Evolutionary conservation across 2,888 invertebrate species (phyloP), one percentile per base, ranked within the genome.

Genomic region (Diploptera punctata): DNA sequence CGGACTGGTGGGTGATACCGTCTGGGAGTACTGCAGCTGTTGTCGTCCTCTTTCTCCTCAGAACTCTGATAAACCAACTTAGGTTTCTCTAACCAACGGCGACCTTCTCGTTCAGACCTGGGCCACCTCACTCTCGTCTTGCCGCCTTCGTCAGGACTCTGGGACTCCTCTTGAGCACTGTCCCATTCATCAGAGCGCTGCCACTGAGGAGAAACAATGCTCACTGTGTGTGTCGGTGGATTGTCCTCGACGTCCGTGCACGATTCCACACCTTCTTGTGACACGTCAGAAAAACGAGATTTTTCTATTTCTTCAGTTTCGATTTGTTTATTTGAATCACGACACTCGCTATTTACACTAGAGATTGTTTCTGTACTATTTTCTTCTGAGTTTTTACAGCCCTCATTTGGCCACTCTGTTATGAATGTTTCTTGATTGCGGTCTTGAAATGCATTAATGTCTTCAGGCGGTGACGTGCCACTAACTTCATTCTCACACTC

Each of bases 21-120:
- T 52, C 72, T 72, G 10, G 76, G 72, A 18, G 77, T 71, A 29
- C 67, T 72, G 13, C 33, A 7, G 7, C 21, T 33, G n/a, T n/a
- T 4, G 9, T 77, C 79, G 57, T 91, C 91, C 74, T 93, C 92
- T 79, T 88, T 87, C 79, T 92, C 91, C 78, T 93, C 92, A 47
- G 92, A 91, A 79, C 91, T 91, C 81, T 91, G 91, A 74, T 89
- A 89, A 43, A 89, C 87, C 76, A 91, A 86, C 43, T 57, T 68
- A 9, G 68, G 68, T 31, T 44, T 65, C 19, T 65, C 44, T 33
- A 65, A 19, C 29, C 68, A 54, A 16, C 60, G 67, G 47, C 26
- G 29, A 2, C 26, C 68, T 1, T 21, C 24, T 33, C 43, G 24
- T 13, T 24, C 26, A 3, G 38, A 26, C 9, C 24, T 29, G 10